Evolutionary conservation across 1,140 invertebrate species (phyloP).

Genomic region (Drosophila ficusphila): DNA sequence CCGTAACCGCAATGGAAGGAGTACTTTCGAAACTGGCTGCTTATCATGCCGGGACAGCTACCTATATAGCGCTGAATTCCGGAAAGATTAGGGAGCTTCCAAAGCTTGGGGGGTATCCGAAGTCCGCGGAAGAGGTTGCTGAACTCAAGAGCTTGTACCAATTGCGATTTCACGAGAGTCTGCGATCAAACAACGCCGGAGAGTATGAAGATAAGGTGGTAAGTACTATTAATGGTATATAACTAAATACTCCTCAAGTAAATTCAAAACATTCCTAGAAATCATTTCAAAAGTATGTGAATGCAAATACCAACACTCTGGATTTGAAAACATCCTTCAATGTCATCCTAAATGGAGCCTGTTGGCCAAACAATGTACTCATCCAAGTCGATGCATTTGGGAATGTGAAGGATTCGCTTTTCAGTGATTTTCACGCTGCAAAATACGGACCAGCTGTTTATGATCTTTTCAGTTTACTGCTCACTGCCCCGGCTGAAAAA

Average conservation of each 20-base stretch:
- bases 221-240: conserved; percentile 3
- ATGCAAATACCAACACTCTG: neutral
- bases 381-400: conserved; percentile 55
- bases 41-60: conserved; percentile 86
- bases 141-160: conserved; percentile 30
- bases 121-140: neutral
- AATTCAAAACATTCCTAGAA: conserved; percentile 28
- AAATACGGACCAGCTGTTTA: conserved; percentile 42
- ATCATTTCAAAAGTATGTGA: conserved; percentile 49
- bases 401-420: conserved; percentile 48
- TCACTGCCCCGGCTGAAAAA: conserved; percentile 58
- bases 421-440: conserved; percentile 43
- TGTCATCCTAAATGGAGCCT: conserved; percentile 51
- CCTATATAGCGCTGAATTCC: conserved; percentile 44
- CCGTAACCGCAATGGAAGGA: conserved; percentile 84
- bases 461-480: conserved; percentile 50
- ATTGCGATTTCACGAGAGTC: conserved; percentile 56
- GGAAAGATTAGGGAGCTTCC: conserved; percentile 31
- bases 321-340: conserved; percentile 45
- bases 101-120: conserved; percentile 5
- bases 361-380: conserved; percentile 58
- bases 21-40: conserved; percentile 85
- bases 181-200: conserved; percentile 39
- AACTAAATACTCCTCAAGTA: neutral
- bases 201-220: conserved; percentile 69